phyloP scores from a whole-genome alignment of 2,797 vertebrate genomes.

The Crenuchus spilurus region DNA sequence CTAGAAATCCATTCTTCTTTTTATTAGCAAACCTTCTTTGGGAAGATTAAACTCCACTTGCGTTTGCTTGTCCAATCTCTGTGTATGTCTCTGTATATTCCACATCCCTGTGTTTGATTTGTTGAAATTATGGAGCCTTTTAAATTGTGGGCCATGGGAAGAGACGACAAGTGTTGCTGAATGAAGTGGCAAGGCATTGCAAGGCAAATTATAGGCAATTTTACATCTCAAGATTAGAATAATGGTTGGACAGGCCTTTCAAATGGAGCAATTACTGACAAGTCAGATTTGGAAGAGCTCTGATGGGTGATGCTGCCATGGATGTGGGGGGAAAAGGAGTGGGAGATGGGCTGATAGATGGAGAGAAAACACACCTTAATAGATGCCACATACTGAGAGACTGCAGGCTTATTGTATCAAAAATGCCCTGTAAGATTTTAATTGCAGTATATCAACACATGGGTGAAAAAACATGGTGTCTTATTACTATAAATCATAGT shows the following conservation, averaged over 20 bases:
- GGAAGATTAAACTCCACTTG: conserved; percentile 53
- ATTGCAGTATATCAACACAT: conserved; percentile 70
- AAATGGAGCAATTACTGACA: conserved; percentile 76
- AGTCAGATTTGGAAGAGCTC: conserved; percentile 70
- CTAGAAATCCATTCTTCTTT: conserved; percentile 11
- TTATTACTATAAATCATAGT: conserved; percentile 67
- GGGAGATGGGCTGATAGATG: conserved; percentile 60
- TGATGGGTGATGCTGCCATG: conserved; percentile 67
- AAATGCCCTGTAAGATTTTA: conserved; percentile 74
- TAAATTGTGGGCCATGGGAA: conserved; percentile 66
- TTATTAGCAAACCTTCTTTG: conserved; percentile 26
- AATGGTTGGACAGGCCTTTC: conserved; percentile 78
- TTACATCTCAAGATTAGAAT: conserved; percentile 84
- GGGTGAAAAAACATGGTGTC: conserved; percentile 59
- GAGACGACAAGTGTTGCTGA: conserved; percentile 72
- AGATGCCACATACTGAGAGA: conserved; percentile 9
- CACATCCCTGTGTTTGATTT: conserved; percentile 62
- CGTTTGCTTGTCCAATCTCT: conserved; percentile 63
- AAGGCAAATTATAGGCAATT: conserved; percentile 84
- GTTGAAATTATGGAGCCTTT: conserved; percentile 72
- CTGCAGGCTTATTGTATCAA: conserved; percentile 61
- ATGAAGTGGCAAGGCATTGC: conserved; percentile 77
- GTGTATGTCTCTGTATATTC: conserved; percentile 62
- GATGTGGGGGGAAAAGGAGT: conserved; percentile 60
- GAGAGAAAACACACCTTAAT: conserved; percentile 52